Evolutionary conservation across 1,140 invertebrate species (phyloP).

Genomic region (Diachasmimorpha longicaudata): DNA sequence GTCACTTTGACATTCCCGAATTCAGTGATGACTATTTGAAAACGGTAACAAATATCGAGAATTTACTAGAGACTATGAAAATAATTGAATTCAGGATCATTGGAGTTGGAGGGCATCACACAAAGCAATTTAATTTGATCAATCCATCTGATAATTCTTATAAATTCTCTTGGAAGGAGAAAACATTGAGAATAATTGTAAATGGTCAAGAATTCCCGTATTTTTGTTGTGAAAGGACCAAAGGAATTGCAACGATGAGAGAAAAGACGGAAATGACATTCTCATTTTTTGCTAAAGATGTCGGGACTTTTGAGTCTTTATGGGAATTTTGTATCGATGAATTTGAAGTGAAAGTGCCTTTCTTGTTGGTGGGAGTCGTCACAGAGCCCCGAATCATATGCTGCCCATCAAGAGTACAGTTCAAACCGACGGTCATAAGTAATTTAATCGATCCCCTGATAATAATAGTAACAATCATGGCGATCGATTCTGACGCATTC

Average conservation of each 20-base stretch:
- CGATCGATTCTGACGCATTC: background rate
- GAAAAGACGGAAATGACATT: slow-evolving; percentile 48
- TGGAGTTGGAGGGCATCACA: slow-evolving; percentile 50
- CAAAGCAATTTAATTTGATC: slow-evolving; percentile 48
- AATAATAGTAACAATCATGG: background rate
- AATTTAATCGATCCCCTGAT: background rate
- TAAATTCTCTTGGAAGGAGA: slow-evolving; percentile 47
- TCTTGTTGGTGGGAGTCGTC: slow-evolving; percentile 55
- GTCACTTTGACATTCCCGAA: slow-evolving; percentile 60
- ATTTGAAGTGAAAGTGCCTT: slow-evolving; percentile 48
- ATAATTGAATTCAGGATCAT: slow-evolving; percentile 64
- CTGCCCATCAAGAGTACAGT: slow-evolving; percentile 37
- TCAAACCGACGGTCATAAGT: slow-evolving; percentile 52
- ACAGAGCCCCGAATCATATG: slow-evolving; percentile 53
- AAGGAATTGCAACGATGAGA: slow-evolving; percentile 48
- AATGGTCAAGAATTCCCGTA: slow-evolving; percentile 36
- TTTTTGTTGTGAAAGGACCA: slow-evolving; percentile 49
- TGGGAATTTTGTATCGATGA: slow-evolving; percentile 57
- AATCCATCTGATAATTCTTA: slow-evolving; percentile 57
- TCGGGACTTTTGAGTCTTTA: slow-evolving; percentile 56
- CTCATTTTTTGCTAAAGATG: slow-evolving; percentile 49
- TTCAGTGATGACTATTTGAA: slow-evolving; percentile 63
- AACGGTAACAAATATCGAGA: background rate
- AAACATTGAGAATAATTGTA: slow-evolving; percentile 4
- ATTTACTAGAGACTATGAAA: slow-evolving; percentile 21